phyloP scores from a whole-genome alignment of 2,888 invertebrate species.

The Horisme vitalbata region DNA sequence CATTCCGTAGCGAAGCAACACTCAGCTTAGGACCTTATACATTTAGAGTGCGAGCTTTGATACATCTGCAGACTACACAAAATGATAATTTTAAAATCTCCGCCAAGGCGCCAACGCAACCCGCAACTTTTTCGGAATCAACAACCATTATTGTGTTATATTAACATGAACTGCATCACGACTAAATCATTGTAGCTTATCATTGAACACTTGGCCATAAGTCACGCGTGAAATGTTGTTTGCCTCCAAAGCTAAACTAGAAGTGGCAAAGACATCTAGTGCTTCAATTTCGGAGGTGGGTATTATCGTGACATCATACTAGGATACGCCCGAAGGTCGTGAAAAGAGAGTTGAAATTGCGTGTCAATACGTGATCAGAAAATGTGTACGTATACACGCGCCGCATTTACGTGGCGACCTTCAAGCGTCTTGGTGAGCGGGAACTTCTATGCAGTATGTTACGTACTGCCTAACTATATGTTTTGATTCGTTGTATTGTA shows the following conservation, averaged over 20 bases:
- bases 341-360: constrained; percentile 32
- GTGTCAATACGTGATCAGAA: constrained; percentile 28
- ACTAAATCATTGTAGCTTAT: no score
- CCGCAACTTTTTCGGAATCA: no score
- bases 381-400: constrained; percentile 11
- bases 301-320: constrained; percentile 25
- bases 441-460: constrained; percentile 3
- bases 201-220: not conserved
- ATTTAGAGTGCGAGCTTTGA: no score
- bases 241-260: not conserved
- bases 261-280: not conserved
- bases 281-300: constrained; percentile 6
- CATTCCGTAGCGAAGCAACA: no score
- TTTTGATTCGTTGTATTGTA: not conserved
- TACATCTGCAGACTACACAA: no score
- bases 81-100: no score
- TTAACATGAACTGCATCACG: no score
- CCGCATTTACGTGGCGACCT: constrained; percentile 13
- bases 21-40: no score
- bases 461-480: not conserved
- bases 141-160: no score
- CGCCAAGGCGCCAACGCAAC: no score
- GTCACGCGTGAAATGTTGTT: not conserved
- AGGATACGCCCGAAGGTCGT: constrained; percentile 31
- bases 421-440: constrained; percentile 9